These are phyloP conservation scores for Elgaria multicarinata DNA, from an alignment of 2,113 vertebrate species.

Conservation along the genomic window DNA sequence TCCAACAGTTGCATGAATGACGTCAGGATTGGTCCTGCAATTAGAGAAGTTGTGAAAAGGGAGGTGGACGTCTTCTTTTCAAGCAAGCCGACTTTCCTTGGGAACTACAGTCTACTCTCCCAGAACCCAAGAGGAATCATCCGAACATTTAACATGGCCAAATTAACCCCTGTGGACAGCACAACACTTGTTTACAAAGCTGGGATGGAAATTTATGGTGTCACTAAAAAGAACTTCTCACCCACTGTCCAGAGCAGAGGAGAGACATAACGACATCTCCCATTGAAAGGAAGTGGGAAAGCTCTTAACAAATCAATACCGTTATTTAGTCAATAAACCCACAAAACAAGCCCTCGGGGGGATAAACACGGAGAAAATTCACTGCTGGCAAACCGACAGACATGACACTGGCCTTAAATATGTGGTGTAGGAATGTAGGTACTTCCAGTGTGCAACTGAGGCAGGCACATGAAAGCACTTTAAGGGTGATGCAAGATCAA, in stretches of 20 bases:
- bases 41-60: not conserved
- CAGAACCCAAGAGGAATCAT: constrained; percentile 48
- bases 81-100: constrained; percentile 36
- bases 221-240: constrained; percentile 73
- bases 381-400: constrained; percentile 50
- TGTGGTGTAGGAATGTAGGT: not conserved
- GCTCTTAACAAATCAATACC: constrained; percentile 83
- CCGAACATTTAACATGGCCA: constrained; percentile 59
- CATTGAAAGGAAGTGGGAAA: constrained; percentile 71
- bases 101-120: not conserved
- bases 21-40: not conserved
- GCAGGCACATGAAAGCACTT: no score
- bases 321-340: constrained; percentile 77
- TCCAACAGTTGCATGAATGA: not conserved
- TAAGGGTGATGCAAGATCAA: not conserved
- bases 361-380: constrained; percentile 67
- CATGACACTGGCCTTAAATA: not conserved
- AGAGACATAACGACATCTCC: constrained; percentile 69
- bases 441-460: not conserved
- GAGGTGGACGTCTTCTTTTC: rapidly evolving
- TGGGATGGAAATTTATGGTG: constrained; percentile 77
- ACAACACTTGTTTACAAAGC: constrained; percentile 77
- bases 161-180: constrained; percentile 76
- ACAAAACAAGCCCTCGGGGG: constrained; percentile 64
- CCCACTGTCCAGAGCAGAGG: constrained; percentile 55